Conservation (phyloP, 2,888 invertebrate genomes). For the Lymantria dispar region DNA sequence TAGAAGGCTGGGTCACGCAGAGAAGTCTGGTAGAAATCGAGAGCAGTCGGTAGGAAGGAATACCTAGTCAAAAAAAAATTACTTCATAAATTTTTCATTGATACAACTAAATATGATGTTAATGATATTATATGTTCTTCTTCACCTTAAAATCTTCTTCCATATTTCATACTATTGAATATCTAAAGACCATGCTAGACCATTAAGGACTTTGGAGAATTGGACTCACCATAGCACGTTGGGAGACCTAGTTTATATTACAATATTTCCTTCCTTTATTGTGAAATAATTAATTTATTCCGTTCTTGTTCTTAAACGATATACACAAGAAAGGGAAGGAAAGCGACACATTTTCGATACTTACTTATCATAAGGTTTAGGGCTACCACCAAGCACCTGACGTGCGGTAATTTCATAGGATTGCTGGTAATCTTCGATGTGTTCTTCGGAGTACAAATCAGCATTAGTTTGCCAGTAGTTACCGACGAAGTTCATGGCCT, state of each 20-base stretch:
- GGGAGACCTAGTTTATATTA: no score
- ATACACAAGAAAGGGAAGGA: no score
- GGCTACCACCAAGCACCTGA: conserved; percentile 59
- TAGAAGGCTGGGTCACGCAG: conserved; percentile 88
- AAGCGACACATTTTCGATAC: no score
- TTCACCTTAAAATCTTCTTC: no score
- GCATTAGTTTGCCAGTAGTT: conserved; percentile 82
- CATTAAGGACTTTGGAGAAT: no score
- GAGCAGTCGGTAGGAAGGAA: conserved; percentile 77
- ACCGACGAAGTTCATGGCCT: conserved; percentile 80
- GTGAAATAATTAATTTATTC: no score
- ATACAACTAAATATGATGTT: background rate
- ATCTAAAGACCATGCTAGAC: no score
- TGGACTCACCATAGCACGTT: no score
- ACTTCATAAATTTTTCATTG: no score
- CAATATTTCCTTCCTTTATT: no score
- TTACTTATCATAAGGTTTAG: conserved; percentile 48
- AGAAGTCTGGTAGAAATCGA: conserved; percentile 85
- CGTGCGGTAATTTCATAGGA: conserved; percentile 83
- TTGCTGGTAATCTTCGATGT: conserved; percentile 60
- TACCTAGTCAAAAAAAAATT: conserved; percentile 39
- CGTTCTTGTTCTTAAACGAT: no score
- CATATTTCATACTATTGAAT: no score
- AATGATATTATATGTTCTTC: background rate
- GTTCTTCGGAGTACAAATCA: conserved; percentile 63